Evolutionary conservation across 2,113 vertebrate species (phyloP).

Genomic region (rat (Rattus norvegicus)): DNA sequence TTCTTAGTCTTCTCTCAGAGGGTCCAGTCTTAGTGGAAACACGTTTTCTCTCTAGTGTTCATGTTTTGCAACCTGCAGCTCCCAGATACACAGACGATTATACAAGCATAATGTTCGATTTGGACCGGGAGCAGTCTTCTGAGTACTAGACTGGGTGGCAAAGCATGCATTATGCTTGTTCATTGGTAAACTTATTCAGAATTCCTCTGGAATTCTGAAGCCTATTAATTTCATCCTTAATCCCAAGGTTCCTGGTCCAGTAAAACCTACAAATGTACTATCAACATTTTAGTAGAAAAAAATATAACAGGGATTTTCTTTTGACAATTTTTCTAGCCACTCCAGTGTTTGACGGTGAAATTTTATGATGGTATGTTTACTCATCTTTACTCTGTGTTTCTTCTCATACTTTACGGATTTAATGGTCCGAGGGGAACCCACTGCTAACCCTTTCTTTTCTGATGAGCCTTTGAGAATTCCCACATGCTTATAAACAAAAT

Average conservation of each 20-base stretch:
- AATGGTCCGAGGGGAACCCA: neutral
- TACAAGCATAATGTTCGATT: neutral
- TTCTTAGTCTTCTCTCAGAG: neutral
- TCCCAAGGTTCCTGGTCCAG: neutral
- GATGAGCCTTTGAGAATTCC: neutral
- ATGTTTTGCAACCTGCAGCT: neutral
- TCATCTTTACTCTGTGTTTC: neutral
- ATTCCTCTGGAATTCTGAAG: conserved; percentile 40
- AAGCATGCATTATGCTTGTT: conserved; percentile 9
- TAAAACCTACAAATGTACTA: conserved; percentile 13
- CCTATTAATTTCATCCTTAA: conserved; percentile 16
- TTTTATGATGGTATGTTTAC: conserved; percentile 29
- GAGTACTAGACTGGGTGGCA: neutral
- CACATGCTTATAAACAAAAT: neutral
- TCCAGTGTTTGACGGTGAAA: neutral
- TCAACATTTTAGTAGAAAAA: conserved; percentile 42
- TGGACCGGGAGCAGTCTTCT: neutral
- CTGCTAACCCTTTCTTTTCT: neutral
- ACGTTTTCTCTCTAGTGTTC: neutral
- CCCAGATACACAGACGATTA: neutral
- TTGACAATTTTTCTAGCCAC: neutral
- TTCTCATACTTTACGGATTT: neutral
- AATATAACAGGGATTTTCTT: conserved; percentile 39
- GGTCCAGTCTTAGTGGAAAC: neutral
- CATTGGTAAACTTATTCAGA: neutral